Evolutionary conservation across 2,113 vertebrate genomes (phyloP), one percentile per base, ranked within the genome.

Genomic region (Chiloscyllium plagiosum): DNA sequence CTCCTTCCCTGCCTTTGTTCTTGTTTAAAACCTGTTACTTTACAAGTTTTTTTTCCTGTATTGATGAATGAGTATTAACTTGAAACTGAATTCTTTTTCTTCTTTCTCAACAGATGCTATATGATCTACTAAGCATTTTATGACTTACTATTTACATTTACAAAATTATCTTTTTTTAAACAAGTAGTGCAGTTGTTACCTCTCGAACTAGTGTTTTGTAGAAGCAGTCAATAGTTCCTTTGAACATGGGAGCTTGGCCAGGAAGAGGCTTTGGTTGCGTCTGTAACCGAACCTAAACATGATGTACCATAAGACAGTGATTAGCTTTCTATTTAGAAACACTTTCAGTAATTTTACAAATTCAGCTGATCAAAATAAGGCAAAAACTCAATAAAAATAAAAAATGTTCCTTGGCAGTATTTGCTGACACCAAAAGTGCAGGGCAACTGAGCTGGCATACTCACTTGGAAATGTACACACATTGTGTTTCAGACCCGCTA

Each of bases 141-240:
- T 33, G 2, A 66, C 6, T 92, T 61, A 4, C 50, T 19, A 4
- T 66, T 65, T 37, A 20, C 37, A 65, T 65, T n/a, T 2, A 29
- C 20, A 17, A 37, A 93, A 61, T 90, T 61, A 24, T 65, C 50
- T 90, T 61, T 20, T 7, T 19, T 47, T 47, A 47, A 70, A 96
- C 95, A 96, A 70, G 52, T 52, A 0, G 0, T 0, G 0, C 83
- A 5, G 17, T 2, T 26, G 42, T 96, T 78, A 99, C 99, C 98
- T 99, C 99, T 97, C 97, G 97, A 95, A 98, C 96, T 5, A 99
- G 97, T 50, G 99, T 99, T 97, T 99, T 99, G 96, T 96, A 98
- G 96, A 98, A 99, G 96, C 99, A 99, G 97, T 99, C 99, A 19
- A 99, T 97, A 86, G 99, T 99, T 86, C 99, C 99, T 15, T 97